These are phyloP conservation scores for Passer domesticus DNA, from an alignment of 2,113 vertebrate species.

Conservation along the genomic window DNA sequence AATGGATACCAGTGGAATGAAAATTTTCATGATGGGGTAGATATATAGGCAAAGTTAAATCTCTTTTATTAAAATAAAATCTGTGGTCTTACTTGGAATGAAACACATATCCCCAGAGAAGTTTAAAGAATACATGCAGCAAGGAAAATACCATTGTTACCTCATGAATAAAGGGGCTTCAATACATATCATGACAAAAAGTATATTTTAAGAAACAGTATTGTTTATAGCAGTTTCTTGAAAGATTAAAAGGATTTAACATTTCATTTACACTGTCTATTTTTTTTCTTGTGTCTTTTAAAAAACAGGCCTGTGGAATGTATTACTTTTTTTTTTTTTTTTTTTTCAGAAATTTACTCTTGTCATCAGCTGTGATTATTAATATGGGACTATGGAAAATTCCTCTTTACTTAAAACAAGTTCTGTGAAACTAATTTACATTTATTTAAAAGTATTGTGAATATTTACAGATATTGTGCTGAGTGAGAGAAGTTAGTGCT, in stretches of 20 bases:
- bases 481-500: not conserved
- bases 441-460: not conserved
- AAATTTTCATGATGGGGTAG: not conserved
- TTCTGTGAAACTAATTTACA: constrained; percentile 1
- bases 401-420: not conserved
- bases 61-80: constrained; percentile 54
- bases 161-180: constrained; percentile 40
- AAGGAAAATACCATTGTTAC: constrained; percentile 44
- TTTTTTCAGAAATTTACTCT: not conserved
- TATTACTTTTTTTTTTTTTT: not conserved
- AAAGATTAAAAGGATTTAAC: constrained; percentile 34
- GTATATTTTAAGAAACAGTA: constrained; percentile 29
- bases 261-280: constrained; percentile 23
- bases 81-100: constrained; percentile 46
- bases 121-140: constrained; percentile 21
- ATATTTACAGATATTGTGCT: not conserved
- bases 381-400: not conserved
- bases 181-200: constrained; percentile 26
- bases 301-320: not conserved
- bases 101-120: constrained; percentile 18
- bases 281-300: not conserved
- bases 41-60: constrained; percentile 16
- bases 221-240: constrained; percentile 12
- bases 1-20: not conserved
- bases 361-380: constrained; percentile 26